Base-by-base conservation (phyloP, 2,113 vertebrate genomes). In the Protomyctophum bolini region DNA sequence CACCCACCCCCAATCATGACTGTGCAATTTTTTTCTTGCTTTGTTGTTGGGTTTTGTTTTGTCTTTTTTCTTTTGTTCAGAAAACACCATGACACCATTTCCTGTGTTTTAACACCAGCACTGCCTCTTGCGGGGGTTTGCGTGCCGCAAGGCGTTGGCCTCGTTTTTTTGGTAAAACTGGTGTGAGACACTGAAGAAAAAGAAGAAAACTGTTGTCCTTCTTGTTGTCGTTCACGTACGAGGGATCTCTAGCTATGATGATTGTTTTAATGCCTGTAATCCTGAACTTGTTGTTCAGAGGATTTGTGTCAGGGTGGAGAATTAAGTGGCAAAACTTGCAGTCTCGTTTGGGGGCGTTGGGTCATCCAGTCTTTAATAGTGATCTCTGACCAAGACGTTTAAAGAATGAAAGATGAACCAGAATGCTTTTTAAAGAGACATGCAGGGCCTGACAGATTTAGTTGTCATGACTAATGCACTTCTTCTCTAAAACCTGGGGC, bases 11-110 rank as follows among this genome's bases (percentile, higher is more conserved):
- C 81, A 79, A 69, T 91, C 89, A 84, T 90, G 82, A 90, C 83
- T 87, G 94, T 95, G 94, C 95, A 94, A 92, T 96, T 93, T 83
- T 85, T 72, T 60, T 68, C 68, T 80, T 76, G 82, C 51, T 41
- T 85, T 83, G 76, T 88, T 41, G 33, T 41, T 41, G 33, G 33
- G 1, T 41, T 41, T 41, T 41, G 33, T 41, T 41, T 41, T 41
- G 33, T 41, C 33, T 41, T 87, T 86, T 60, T 69, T 55, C 79
- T 81, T 86, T 65, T 55, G 83, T 41, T 82, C 80, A 83, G 89
- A 92, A 41, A 77, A 82, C 80, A 75, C 84, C 70, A 14, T 15
- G 59, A 76, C 75, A 76, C 73, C 77, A 60, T 49, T 86, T 57
- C 21, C 58, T 59, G 21, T 55, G 21, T 55, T 72, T 64, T 76